phyloP scores from a whole-genome alignment of 2,888 invertebrate genomes.

The Pollenia amentaria region DNA sequence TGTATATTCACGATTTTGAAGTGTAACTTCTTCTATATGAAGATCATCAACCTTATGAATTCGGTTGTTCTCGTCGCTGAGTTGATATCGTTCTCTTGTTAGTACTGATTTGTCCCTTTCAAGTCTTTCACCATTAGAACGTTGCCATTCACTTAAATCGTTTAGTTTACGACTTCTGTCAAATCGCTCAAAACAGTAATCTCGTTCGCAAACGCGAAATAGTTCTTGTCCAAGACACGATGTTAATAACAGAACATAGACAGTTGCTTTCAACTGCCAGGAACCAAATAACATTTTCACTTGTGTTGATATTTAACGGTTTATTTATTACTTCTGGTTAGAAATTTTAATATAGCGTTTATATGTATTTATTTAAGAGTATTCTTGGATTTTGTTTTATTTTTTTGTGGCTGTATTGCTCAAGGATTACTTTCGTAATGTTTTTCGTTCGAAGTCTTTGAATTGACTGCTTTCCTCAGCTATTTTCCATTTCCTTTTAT shows the following conservation, averaged over 20 bases:
- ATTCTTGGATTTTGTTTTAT: slow-evolving; percentile 37
- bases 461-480: slow-evolving; percentile 70
- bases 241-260: slow-evolving; percentile 74
- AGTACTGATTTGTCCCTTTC: background rate
- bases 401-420: background rate
- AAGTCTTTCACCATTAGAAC: background rate
- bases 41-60: background rate
- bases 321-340: background rate
- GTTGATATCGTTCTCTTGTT: background rate
- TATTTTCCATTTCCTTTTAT: slow-evolving; percentile 72
- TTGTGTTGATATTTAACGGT: background rate
- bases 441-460: slow-evolving; percentile 62
- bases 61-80: background rate
- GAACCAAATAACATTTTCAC: slow-evolving; percentile 76
- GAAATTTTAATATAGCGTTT: background rate
- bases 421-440: background rate
- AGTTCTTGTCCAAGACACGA: slow-evolving; percentile 74
- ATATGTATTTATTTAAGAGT: slow-evolving; percentile 21
- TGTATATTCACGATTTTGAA: background rate
- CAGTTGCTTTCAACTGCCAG: slow-evolving; percentile 78
- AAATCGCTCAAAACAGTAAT: slow-evolving; percentile 67
- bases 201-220: slow-evolving; percentile 64
- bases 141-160: too few relatives aligned
- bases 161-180: background rate
- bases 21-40: too few relatives aligned